Evolutionary conservation across 2,113 vertebrate genomes (phyloP).

Genomic region (Callopanchax toddi): DNA sequence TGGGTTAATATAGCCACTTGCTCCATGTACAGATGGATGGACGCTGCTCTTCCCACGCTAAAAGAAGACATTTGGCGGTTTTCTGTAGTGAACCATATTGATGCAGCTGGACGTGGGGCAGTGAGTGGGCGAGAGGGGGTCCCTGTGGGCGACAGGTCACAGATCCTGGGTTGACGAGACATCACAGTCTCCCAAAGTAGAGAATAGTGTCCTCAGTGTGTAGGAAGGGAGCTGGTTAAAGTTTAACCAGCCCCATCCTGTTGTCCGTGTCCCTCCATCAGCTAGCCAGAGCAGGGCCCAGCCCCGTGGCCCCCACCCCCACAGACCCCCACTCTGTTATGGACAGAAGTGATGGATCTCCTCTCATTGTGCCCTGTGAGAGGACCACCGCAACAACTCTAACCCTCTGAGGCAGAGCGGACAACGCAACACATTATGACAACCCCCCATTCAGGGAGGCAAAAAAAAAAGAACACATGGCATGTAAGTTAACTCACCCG

Average conservation of each 20-base stretch:
- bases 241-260: conserved; percentile 91
- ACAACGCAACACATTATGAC: conserved; percentile 78
- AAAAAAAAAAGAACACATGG: conserved; percentile 61
- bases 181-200: conserved; percentile 70
- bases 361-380: conserved; percentile 71
- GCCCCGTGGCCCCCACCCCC: conserved; percentile 60
- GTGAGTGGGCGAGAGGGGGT: conserved; percentile 66
- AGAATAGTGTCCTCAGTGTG: conserved; percentile 68
- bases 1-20: conserved; percentile 57
- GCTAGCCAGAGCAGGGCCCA: conserved; percentile 44
- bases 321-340: conserved; percentile 80
- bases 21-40: conserved; percentile 45
- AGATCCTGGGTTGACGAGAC: conserved; percentile 60
- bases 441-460: conserved; percentile 41
- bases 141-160: conserved; percentile 71
- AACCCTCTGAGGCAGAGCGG: conserved; percentile 72
- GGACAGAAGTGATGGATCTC: conserved; percentile 83
- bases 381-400: conserved; percentile 73
- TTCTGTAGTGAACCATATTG: conserved; percentile 27
- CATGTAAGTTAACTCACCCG: conserved; percentile 50
- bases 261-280: conserved; percentile 58
- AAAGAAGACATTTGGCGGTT: conserved; percentile 35
- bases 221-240: conserved; percentile 89
- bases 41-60: conserved; percentile 74
- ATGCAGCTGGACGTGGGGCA: conserved; percentile 80